Percentiles rank a stretch among this genome's conserved stretches.
Conservation (phyloP, 2,888 invertebrate species). For the Galerucella nymphaeae region DNA sequence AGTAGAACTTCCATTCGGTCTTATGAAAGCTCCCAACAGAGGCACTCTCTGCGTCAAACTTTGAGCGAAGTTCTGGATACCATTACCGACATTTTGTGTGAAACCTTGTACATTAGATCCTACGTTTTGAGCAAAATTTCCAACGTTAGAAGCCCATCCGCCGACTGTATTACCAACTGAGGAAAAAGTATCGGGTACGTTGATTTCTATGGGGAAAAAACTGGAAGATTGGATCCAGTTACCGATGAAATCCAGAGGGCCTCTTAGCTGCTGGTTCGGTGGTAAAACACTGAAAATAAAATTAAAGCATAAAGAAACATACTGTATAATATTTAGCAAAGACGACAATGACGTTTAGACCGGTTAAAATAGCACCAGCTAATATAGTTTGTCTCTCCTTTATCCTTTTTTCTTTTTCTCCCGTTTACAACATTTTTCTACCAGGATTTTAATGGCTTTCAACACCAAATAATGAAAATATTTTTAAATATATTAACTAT, state of each 20-base stretch:
- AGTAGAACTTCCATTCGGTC: conserved; percentile 35
- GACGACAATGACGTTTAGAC: too few species aligned
- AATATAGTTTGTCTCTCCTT: too few species aligned
- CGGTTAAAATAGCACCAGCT: too few species aligned
- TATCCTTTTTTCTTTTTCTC: too few species aligned
- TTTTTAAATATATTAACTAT: too few species aligned
- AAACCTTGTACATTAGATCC: conserved; percentile 47
- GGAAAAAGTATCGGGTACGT: conserved; percentile 71
- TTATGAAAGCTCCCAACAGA: conserved; percentile 41
- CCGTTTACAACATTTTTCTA: too few species aligned
- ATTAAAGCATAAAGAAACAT: background rate
- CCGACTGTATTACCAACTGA: conserved; percentile 50
- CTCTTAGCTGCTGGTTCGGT: conserved; percentile 41
- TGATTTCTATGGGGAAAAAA: conserved; percentile 73
- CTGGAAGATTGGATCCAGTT: conserved; percentile 68
- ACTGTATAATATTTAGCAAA: too few species aligned
- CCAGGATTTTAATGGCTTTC: background rate
- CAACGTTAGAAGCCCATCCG: conserved; percentile 44
- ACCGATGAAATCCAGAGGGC: conserved; percentile 59
- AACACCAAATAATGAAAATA: too few species aligned
- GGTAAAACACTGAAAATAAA: conserved; percentile 20
- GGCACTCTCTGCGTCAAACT: conserved; percentile 47
- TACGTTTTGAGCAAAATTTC: conserved; percentile 48
- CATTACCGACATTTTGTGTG: conserved; percentile 49
- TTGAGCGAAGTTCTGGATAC: conserved; percentile 46